Percentiles rank a stretch among this genome's conserved stretches.
phyloP scores from a whole-genome alignment of 2,113 vertebrate genomes.

The Athene noctua region DNA sequence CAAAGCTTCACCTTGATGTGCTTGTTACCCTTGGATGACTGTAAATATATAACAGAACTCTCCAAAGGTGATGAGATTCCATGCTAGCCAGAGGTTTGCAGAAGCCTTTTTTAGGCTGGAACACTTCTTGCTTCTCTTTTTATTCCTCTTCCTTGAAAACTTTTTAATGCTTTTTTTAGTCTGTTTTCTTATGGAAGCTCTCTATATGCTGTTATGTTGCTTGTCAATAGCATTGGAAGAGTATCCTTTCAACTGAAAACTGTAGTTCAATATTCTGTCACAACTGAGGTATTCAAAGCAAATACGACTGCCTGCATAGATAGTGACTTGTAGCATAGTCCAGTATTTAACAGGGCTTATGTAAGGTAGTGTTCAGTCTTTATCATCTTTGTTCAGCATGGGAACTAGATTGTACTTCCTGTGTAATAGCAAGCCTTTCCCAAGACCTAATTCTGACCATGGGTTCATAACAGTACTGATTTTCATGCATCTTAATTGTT shows the following conservation, averaged over 20 bases:
- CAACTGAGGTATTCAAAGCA: background rate
- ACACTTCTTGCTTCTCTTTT: background rate
- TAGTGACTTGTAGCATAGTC: background rate
- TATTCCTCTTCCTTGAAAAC: background rate
- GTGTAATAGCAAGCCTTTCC: background rate
- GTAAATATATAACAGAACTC: background rate
- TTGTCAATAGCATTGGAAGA: background rate
- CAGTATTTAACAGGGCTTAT: background rate
- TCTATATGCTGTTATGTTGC: background rate
- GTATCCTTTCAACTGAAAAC: background rate
- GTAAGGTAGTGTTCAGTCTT: background rate
- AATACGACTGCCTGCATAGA: rapidly evolving
- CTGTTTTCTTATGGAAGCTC: background rate
- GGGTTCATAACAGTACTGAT: background rate
- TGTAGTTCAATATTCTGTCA: background rate
- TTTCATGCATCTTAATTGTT: background rate
- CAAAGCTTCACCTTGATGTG: background rate
- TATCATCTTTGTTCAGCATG: background rate
- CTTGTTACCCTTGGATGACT: background rate
- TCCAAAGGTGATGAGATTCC: background rate
- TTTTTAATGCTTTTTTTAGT: background rate
- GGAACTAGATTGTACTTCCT: background rate
- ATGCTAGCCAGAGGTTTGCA: background rate
- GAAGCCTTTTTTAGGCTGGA: background rate
- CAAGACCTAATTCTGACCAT: background rate